phyloP scores from a whole-genome alignment of 2,113 vertebrate genomes.

The Rhipidura dahli region DNA sequence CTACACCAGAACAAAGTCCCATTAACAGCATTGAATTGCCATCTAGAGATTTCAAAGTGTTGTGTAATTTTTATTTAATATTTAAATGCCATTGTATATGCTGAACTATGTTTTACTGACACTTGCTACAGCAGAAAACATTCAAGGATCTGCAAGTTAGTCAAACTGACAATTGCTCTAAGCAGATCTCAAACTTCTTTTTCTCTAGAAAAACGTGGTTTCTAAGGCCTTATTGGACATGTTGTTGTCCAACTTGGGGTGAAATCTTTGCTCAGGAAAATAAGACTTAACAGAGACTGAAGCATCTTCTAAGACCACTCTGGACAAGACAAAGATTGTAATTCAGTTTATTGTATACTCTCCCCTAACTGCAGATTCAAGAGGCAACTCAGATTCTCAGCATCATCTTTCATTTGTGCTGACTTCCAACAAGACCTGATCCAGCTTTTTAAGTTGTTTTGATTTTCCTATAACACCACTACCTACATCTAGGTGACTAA shows the following conservation, averaged over 20 bases:
- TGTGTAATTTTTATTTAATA: not conserved
- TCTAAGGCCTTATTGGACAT: not conserved
- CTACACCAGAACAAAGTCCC: not conserved
- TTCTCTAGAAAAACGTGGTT: not conserved
- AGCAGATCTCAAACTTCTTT: not conserved
- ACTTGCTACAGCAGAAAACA: not conserved
- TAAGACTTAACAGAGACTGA: not conserved
- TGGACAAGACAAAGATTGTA: not conserved
- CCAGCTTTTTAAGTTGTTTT: not conserved
- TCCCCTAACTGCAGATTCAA: not conserved
- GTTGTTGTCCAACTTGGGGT: not conserved
- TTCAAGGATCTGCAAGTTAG: not conserved
- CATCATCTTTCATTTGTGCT: not conserved
- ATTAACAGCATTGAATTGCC: not conserved
- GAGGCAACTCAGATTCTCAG: not conserved
- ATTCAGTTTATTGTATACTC: not conserved
- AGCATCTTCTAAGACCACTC: not conserved
- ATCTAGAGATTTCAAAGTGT: not conserved
- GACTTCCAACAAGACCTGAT: not conserved
- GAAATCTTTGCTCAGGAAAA: not conserved
- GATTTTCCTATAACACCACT: not conserved
- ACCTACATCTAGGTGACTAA: not conserved
- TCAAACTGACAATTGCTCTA: not conserved
- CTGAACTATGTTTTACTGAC: not conserved
- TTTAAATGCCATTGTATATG: not conserved